Evolutionary conservation across 1,140 invertebrate genomes (phyloP), one percentile per base, ranked within the genome.

Genomic region (Bombus difficillimus): DNA sequence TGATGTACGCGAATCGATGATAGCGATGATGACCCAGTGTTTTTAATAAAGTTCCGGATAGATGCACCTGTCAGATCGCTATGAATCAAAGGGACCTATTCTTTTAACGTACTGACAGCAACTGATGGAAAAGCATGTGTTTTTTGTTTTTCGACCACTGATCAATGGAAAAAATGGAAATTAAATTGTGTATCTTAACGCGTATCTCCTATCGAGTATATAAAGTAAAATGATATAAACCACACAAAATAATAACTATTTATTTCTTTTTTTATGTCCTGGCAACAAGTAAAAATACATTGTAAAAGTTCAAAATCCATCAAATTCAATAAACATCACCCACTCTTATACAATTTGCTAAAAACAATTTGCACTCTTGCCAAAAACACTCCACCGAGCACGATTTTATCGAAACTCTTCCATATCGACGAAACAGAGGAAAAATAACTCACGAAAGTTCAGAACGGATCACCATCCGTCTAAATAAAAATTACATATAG

Each of bases 21-120:
- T 79, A 39, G 22, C 37, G 43, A 41, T 39, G 74, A 83, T 57
- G 41, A 77, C 28, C 25, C 15, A 53, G 8, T 39, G 62, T 71
- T 71, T 78, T 76, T 83, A 68, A 68, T 75, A 76, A 62, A 81
- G 39, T 69, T 25, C 15, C 28, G 1, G 37, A 10, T 32, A 32
- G 62, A 37, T 43, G 76, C 39, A 78, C 39, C 39, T 79, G 62
- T 79, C 64, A 22, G 13, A 79, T 78, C 37, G 76, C n/a, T 18
- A 47, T 53, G n/a, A 37, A 34, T 53, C 73, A 39, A 74, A 74
- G 32, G 22, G 9, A 2, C 2, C 18, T 13, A 43, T 53, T 47
- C n/a, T 34, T 53, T 53, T 3, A 12, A 3, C 73, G 43, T 10
- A 10, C 18, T 28, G 18, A 22, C n/a, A 39, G 25, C 28, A 71